Percentiles rank a stretch among this genome's conserved stretches.
These are phyloP conservation scores for Galago senegalensis DNA, from an alignment of 2,797 vertebrate genomes.

Conservation along the genomic window DNA sequence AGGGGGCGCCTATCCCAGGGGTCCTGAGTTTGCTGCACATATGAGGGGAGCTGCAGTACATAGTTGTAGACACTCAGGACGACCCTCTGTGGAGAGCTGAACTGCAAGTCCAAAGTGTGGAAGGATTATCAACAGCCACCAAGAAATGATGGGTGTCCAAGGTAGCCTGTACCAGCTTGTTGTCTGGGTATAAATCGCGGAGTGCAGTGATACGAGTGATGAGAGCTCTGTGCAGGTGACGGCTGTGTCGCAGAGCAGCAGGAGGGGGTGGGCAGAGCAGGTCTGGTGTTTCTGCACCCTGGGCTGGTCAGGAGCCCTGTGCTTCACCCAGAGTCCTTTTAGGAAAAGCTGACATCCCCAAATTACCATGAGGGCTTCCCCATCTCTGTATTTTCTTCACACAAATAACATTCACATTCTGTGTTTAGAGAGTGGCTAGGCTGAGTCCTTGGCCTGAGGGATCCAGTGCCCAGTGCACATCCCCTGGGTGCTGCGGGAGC, in stretches of 20 bases:
- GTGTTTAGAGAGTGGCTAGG: not conserved
- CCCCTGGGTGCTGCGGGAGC: not conserved
- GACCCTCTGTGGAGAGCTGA: not conserved
- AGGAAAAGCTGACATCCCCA: not conserved
- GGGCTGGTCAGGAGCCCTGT: too few relatives aligned
- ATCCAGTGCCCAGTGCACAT: too few relatives aligned
- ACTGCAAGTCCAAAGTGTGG: not conserved
- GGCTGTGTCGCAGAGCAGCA: not conserved
- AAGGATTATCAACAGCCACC: not conserved
- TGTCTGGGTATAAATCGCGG: not conserved
- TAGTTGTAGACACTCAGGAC: not conserved
- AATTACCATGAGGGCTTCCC: fast-evolving
- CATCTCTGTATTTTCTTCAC: not conserved
- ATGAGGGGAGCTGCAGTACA: too few relatives aligned
- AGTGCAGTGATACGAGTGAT: not conserved
- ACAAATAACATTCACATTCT: too few relatives aligned
- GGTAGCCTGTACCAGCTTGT: fast-evolving
- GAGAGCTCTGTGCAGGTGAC: not conserved
- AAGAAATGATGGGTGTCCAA: not conserved
- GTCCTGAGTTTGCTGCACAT: not conserved
- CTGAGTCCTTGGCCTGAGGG: not conserved
- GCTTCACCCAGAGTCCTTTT: not conserved
- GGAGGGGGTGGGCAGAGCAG: not conserved
- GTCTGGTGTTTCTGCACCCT: not conserved
- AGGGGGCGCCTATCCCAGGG: too few relatives aligned